Evolutionary conservation across 2,113 vertebrate species (phyloP).

Genomic region (Macrotis lagotis): DNA sequence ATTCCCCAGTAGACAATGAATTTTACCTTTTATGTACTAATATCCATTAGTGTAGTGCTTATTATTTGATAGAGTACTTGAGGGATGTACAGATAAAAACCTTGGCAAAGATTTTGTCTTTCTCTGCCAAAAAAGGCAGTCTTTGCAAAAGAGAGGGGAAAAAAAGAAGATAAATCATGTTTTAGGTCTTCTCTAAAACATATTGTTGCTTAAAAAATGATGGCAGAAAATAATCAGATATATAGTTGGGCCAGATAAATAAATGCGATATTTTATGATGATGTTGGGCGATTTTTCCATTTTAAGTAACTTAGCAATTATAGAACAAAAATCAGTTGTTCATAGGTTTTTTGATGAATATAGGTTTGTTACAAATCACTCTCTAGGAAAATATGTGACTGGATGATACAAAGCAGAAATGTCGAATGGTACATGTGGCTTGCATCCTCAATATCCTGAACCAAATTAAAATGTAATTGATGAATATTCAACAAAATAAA

Average conservation of each 20-base stretch:
- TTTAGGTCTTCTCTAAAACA: neutral
- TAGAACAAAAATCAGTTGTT: neutral
- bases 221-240: conserved; percentile 44
- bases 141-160: conserved; percentile 4
- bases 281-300: neutral
- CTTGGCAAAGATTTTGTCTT: conserved; percentile 23
- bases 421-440: neutral
- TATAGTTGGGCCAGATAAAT: conserved; percentile 53
- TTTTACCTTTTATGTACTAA: conserved; percentile 56
- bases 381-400: neutral
- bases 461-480: neutral
- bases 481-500: neutral
- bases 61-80: conserved; percentile 17
- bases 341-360: neutral
- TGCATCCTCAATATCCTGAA: neutral
- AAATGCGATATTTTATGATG: neutral
- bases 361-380: neutral
- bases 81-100: conserved; percentile 15
- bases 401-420: neutral
- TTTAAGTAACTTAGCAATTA: neutral
- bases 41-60: conserved; percentile 32
- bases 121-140: neutral
- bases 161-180: conserved; percentile 23
- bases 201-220: conserved; percentile 2
- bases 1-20: neutral